phyloP scores from a whole-genome alignment of 1,140 invertebrate species.

The Wiebesia pumilae region DNA sequence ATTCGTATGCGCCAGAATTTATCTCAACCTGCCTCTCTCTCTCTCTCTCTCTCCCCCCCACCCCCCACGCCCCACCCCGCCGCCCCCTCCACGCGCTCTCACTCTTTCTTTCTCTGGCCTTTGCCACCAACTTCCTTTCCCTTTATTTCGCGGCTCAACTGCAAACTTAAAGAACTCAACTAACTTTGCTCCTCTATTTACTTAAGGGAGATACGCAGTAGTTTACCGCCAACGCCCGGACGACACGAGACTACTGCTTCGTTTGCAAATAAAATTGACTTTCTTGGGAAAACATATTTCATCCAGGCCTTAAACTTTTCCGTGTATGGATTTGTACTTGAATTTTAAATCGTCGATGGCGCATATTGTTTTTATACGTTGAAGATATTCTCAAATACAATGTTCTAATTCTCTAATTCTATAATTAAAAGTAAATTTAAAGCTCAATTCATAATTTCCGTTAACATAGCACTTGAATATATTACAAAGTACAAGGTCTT shows the following conservation, averaged over 20 bases:
- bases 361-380: too few species aligned
- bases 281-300: background rate
- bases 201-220: background rate
- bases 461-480: too few species aligned
- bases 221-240: background rate
- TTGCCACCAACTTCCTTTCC: background rate
- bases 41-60: background rate
- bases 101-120: background rate
- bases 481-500: too few species aligned
- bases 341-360: too few species aligned
- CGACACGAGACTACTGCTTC: background rate
- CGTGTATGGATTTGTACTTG: too few species aligned
- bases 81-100: background rate
- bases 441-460: too few species aligned
- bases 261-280: background rate
- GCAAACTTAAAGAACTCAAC: constrained; percentile 14
- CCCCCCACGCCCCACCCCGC: too few species aligned
- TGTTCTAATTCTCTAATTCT: too few species aligned
- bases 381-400: too few species aligned
- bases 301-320: too few species aligned
- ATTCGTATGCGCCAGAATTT: background rate
- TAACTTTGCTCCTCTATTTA: background rate
- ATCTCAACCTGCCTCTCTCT: background rate
- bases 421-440: too few species aligned
- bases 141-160: background rate